A percentile compares a stretch with the other conserved stretches of the same genome.
phyloP scores from a whole-genome alignment of 2,888 invertebrate genomes.

The Seira sanloemensis region DNA sequence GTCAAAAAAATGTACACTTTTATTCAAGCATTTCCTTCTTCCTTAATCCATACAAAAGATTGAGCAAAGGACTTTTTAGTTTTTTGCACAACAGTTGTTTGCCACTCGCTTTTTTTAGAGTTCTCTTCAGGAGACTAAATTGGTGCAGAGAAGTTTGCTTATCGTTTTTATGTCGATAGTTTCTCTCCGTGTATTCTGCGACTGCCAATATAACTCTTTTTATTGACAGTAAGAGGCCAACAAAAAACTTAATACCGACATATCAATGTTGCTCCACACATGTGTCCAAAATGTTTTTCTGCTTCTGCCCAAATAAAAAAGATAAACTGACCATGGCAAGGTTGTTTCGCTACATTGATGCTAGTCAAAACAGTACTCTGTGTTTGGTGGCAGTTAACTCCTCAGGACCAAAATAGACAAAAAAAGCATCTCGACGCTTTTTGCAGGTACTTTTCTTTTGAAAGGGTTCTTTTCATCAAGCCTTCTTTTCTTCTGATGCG shows the following conservation, averaged over 20 bases:
- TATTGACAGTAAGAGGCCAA: neutral
- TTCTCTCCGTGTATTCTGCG: neutral
- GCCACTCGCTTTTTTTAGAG: neutral
- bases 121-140: neutral
- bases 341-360: neutral
- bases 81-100: neutral
- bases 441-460: neutral
- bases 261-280: neutral
- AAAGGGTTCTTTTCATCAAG: neutral
- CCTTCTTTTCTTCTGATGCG: neutral
- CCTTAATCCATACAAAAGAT: no score
- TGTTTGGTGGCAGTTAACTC: neutral
- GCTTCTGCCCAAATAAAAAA: neutral
- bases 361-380: neutral
- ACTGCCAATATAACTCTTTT: neutral
- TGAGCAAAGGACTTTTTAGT: no score
- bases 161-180: neutral
- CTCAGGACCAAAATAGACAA: neutral
- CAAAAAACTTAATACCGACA: neutral
- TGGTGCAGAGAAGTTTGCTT: neutral
- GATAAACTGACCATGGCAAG: constrained; percentile 4
- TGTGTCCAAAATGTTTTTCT: no score
- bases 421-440: neutral
- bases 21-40: no score
- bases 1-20: neutral